These are phyloP conservation scores for Poicephalus gulielmi DNA, from an alignment of 2,113 vertebrate species.

Conservation along the genomic window DNA sequence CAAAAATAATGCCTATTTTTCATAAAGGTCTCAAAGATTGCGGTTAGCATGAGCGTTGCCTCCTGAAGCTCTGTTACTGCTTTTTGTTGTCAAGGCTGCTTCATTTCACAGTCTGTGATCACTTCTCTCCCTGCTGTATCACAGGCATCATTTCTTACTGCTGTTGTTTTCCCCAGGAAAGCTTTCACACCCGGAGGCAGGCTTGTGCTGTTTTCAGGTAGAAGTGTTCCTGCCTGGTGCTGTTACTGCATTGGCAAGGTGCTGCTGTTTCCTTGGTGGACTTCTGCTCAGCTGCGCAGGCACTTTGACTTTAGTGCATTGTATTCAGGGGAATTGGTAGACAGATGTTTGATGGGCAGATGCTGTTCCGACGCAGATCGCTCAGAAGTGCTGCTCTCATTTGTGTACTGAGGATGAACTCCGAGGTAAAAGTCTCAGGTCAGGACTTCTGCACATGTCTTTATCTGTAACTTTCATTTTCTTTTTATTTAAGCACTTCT, in stretches of 20 bases:
- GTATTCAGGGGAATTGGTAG: neutral
- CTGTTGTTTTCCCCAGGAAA: neutral
- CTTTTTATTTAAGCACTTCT: neutral
- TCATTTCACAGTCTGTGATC: rapidly evolving
- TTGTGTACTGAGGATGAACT: neutral
- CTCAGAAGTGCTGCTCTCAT: neutral
- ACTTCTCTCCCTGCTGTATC: neutral
- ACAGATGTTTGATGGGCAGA: neutral
- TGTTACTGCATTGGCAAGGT: neutral
- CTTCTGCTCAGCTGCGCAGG: neutral
- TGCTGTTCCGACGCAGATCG: neutral
- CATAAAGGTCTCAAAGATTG: neutral
- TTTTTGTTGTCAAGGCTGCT: neutral
- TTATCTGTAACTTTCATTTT: neutral
- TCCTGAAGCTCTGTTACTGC: neutral
- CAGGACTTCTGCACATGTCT: neutral
- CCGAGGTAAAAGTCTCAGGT: neutral
- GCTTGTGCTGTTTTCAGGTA: neutral
- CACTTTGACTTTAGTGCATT: neutral
- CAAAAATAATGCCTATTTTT: neutral
- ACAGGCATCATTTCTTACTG: neutral
- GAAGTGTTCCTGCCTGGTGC: rapidly evolving
- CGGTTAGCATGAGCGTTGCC: neutral
- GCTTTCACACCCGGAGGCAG: neutral
- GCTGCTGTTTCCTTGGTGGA: neutral